Base-by-base conservation (phyloP, 1,140 invertebrate species). In the Lutraria rhynchaena region DNA sequence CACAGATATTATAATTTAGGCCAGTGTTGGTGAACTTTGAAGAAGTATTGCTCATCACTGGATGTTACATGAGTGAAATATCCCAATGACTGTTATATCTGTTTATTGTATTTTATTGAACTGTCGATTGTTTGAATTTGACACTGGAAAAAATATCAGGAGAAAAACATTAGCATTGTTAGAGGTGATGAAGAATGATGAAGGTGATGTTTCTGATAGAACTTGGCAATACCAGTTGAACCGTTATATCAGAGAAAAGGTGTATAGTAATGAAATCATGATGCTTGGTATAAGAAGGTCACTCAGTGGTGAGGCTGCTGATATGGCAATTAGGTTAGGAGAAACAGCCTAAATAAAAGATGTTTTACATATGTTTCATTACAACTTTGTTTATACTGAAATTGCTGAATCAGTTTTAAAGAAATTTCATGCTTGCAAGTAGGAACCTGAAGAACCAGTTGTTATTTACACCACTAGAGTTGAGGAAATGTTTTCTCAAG, bases 401-500 rank as follows among this genome's bases (percentile, higher is more conserved):
- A 49, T 44, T 49, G 24, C 65, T 24, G 41, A 70, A 24, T 49
- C 17, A 51, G n/a, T 70, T 29, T n/a, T 65, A 3, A 65, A 65
- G 35, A 49, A 51, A 70, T 70, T 70, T 53, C 46, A 70, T 24
- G 27, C n/a, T 24, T 70, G 61, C 41, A 37, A n/a, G 1, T 24
- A 70, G 51, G 2, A 65, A n/a, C 7, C 3, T 3, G 33, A 19
- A 22, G 61, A 65, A 41, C 27, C 61, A n/a, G 61, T 65, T 19
- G n/a, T 1, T 49, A 31, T 2, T 4, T 51, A 70, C 31, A 44
- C 65, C 7, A 33, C 2, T 53, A 19, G 49, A 22, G 22, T 70
- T 19, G 65, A 70, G 51, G 65, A 70, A 51, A 11, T 70, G 24
- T 70, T 51, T 70, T 49, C 67, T 27, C 67, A 70, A 22, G 41